Percentiles rank a stretch among this genome's conserved stretches.
These are phyloP conservation scores for Chloroceryle aenea DNA, from an alignment of 2,113 vertebrate genomes.

Conservation along the genomic window DNA sequence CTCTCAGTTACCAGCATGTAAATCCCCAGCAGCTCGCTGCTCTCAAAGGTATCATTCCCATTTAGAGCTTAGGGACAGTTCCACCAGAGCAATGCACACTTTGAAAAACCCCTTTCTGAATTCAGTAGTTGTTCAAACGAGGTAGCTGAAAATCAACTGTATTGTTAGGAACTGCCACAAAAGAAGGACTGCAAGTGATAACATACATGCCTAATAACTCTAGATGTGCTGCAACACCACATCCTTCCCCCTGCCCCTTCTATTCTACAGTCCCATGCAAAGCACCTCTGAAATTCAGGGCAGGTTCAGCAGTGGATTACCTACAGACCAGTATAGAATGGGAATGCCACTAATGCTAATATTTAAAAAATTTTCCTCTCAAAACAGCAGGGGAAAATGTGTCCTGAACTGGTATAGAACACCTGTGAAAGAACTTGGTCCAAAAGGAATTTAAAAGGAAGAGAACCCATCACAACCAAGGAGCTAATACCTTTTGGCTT, in stretches of 20 bases:
- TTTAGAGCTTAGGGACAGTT: neutral
- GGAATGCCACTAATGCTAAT: neutral
- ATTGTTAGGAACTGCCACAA: neutral
- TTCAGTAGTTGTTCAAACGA: neutral
- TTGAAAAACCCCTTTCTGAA: neutral
- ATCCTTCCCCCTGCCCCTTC: neutral
- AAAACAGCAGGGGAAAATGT: neutral
- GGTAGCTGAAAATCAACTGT: neutral
- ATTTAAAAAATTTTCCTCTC: neutral
- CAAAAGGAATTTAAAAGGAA: neutral
- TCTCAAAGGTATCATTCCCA: slow-evolving; percentile 32
- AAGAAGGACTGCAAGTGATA: neutral
- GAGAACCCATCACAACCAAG: neutral
- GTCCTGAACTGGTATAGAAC: neutral
- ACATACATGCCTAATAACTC: neutral
- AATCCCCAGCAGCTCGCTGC: slow-evolving; percentile 6
- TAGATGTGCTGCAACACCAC: neutral
- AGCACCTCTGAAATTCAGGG: neutral
- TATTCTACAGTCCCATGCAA: neutral
- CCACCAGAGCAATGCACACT: neutral
- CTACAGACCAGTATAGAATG: neutral
- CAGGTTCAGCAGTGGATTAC: neutral
- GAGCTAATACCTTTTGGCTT: neutral
- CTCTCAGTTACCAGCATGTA: neutral
- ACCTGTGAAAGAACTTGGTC: neutral